Percentiles rank a stretch among this genome's conserved stretches.
These are phyloP conservation scores for Hemitrygon akajei DNA, from an alignment of 2,797 vertebrate species.

Conservation along the genomic window DNA sequence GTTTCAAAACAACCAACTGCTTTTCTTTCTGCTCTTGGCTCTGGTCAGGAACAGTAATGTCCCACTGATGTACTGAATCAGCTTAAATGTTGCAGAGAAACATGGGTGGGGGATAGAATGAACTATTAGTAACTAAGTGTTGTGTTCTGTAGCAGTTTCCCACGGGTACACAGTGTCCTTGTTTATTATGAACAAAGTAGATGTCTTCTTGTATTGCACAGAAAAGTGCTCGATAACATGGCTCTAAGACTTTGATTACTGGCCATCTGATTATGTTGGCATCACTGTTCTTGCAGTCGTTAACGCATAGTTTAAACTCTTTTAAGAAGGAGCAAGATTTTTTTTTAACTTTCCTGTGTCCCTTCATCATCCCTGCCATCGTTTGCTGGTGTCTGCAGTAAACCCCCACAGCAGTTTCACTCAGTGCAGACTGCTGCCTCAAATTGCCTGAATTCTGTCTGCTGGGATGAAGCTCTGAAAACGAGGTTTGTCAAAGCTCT, in stretches of 20 bases:
- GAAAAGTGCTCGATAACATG: background rate
- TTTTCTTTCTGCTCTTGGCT: background rate
- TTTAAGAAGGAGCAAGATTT: too few relatives aligned
- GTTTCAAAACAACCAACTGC: conserved; percentile 8
- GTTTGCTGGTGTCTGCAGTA: too few relatives aligned
- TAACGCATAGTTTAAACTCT: too few relatives aligned
- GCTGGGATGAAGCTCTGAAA: too few relatives aligned
- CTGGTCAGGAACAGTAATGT: background rate
- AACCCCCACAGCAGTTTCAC: too few relatives aligned
- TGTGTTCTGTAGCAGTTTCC: background rate
- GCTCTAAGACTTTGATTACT: background rate
- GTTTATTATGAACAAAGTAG: background rate
- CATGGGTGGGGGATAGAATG: background rate
- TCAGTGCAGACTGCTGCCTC: too few relatives aligned
- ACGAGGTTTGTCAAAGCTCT: too few relatives aligned
- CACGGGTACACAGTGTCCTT: background rate
- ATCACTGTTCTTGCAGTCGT: background rate
- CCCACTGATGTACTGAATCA: background rate
- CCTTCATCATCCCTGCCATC: too few relatives aligned
- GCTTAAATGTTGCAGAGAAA: background rate
- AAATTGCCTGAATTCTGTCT: too few relatives aligned
- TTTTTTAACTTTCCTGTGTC: too few relatives aligned
- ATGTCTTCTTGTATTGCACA: background rate
- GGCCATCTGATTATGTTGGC: background rate
- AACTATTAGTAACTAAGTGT: background rate